A percentile compares a stretch with the other conserved stretches of the same genome.
These are phyloP conservation scores for Drosophila vallismaia DNA, from an alignment of 2,888 invertebrate species.

Conservation along the genomic window DNA sequence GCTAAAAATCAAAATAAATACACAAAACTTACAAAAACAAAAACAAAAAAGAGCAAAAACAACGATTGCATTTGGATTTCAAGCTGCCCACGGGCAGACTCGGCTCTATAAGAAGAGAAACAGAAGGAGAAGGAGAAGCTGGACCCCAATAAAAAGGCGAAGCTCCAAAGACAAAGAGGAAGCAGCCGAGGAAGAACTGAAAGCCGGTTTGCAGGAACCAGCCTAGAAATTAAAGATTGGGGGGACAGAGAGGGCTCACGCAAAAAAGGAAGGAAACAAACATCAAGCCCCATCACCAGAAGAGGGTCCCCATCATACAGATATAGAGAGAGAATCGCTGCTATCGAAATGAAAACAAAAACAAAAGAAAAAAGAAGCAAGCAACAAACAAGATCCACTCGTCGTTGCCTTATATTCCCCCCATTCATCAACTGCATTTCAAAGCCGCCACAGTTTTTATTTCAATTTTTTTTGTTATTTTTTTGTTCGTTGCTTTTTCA, in stretches of 20 bases:
- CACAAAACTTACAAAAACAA: constrained; percentile 45
- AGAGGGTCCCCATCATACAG: constrained; percentile 8
- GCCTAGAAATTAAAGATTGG: constrained; percentile 10
- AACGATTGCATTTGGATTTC: constrained; percentile 38
- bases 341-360: constrained; percentile 21
- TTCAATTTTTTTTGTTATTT: constrained; percentile 36
- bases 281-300: constrained; percentile 59
- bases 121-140: constrained; percentile 2
- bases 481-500: constrained; percentile 54
- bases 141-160: constrained; percentile 16
- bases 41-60: constrained; percentile 21
- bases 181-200: background rate
- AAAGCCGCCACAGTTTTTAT: constrained; percentile 66
- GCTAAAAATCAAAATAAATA: constrained; percentile 71
- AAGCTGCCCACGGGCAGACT: constrained; percentile 45
- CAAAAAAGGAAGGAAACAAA: constrained; percentile 79
- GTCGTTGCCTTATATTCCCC: constrained; percentile 44
- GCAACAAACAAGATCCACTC: constrained; percentile 62
- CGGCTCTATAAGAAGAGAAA: background rate
- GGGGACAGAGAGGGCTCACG: constrained; percentile 46
- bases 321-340: constrained; percentile 16
- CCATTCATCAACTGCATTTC: constrained; percentile 79
- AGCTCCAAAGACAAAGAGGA: constrained; percentile 22
- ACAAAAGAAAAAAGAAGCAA: constrained; percentile 29
- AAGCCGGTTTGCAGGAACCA: constrained; percentile 77